Conservation (phyloP, 2,888 invertebrate species). For the Ellobium chinense region DNA sequence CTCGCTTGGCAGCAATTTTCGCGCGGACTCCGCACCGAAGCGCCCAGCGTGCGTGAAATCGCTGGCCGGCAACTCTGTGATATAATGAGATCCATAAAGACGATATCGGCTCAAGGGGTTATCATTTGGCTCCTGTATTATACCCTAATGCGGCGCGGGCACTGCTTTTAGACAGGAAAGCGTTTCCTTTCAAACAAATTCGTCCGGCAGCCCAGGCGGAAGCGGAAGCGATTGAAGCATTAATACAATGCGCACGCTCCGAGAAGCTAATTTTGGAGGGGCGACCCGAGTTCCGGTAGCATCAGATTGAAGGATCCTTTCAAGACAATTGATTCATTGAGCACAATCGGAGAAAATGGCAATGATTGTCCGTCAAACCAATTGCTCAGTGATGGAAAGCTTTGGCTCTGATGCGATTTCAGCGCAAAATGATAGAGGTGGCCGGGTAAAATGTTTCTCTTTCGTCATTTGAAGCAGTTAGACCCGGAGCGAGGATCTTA, state of each 20-base stretch:
- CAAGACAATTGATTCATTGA: constrained; percentile 50
- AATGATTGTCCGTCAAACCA: constrained; percentile 46
- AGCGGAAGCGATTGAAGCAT: constrained; percentile 48
- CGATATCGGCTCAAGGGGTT: constrained; percentile 52
- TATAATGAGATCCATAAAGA: constrained; percentile 57
- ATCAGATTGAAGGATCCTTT: constrained; percentile 45
- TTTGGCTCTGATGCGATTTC: constrained; percentile 38
- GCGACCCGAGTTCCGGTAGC: constrained; percentile 42
- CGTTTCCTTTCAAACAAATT: constrained; percentile 54
- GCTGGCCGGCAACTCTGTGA: constrained; percentile 52
- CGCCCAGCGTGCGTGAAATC: constrained; percentile 53
- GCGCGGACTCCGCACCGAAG: constrained; percentile 50
- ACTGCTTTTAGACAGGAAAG: constrained; percentile 49
- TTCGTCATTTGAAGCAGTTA: constrained; percentile 29
- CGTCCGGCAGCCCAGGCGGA: constrained; percentile 37
- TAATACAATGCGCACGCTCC: constrained; percentile 49
- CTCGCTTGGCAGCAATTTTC: constrained; percentile 56
- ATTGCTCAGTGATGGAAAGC: constrained; percentile 45
- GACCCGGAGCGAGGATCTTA: not conserved
- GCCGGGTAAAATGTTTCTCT: constrained; percentile 34
- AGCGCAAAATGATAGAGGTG: constrained; percentile 32
- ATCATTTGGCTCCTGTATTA: constrained; percentile 51
- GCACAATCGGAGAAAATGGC: constrained; percentile 46
- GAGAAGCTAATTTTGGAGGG: constrained; percentile 47
- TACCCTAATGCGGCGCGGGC: constrained; percentile 45